Evolutionary conservation across 2,888 invertebrate species (phyloP).

Genomic region (Phorcus lineatus): DNA sequence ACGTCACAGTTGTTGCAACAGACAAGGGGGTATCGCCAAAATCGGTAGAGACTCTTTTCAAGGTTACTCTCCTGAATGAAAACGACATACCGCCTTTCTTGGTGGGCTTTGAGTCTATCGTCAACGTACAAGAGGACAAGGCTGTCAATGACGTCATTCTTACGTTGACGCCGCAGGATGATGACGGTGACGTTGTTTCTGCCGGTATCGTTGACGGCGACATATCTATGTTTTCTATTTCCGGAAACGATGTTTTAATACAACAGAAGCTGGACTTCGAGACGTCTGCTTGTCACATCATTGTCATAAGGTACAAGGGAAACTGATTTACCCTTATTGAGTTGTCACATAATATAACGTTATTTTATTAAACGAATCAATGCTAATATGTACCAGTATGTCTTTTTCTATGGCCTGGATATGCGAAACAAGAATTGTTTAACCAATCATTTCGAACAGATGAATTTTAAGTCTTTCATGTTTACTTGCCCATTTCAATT

Average conservation of each 20-base stretch:
- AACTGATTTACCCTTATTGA: too few relatives aligned
- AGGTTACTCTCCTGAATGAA: not conserved
- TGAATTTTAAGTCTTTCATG: too few relatives aligned
- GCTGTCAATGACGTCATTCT: not conserved
- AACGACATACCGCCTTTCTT: slow-evolving; percentile 1
- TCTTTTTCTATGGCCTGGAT: too few relatives aligned
- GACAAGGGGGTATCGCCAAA: not conserved
- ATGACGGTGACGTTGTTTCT: not conserved
- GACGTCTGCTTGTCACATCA: not conserved
- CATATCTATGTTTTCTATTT: not conserved
- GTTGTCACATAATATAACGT: too few relatives aligned
- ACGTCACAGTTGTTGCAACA: not conserved
- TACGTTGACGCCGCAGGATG: not conserved
- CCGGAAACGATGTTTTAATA: not conserved
- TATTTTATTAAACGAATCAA: too few relatives aligned
- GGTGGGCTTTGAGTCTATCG: not conserved
- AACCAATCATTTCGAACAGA: too few relatives aligned
- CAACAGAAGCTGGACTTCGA: slow-evolving; percentile 1
- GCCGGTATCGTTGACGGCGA: not conserved
- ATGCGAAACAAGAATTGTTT: too few relatives aligned
- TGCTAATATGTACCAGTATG: too few relatives aligned
- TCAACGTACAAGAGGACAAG: not conserved
- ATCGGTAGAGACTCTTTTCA: not conserved
- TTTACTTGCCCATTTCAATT: too few relatives aligned
- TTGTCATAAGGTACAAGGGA: not conserved